These are phyloP conservation scores for Sebastes paucispinis DNA, from an alignment of 2,797 vertebrate genomes.

Conservation along the genomic window DNA sequence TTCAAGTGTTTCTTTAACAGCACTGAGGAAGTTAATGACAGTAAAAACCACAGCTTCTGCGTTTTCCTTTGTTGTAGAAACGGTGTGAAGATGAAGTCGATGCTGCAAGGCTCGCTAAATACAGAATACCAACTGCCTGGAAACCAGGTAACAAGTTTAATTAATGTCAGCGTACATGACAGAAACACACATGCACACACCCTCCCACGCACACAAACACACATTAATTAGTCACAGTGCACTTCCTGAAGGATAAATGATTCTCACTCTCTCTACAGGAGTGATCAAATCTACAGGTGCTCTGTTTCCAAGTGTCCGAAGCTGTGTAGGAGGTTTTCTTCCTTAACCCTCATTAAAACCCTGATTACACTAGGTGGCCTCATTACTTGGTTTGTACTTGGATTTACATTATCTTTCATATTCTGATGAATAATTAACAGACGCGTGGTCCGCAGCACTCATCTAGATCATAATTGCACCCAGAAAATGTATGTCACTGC, in stretches of 20 bases:
- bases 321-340: conserved; percentile 26
- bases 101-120: conserved; percentile 13
- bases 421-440: conserved; percentile 40
- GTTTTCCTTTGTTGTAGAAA: background rate
- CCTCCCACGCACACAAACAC: background rate
- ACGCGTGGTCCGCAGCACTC: background rate
- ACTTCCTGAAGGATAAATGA: conserved; percentile 49
- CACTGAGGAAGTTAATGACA: background rate
- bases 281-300: conserved; percentile 48
- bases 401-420: conserved; percentile 37
- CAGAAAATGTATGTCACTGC: background rate
- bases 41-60: background rate
- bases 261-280: conserved; percentile 15
- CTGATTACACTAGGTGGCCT: conserved; percentile 46
- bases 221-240: conserved; percentile 41
- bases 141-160: conserved; percentile 53
- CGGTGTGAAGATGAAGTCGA: conserved; percentile 1
- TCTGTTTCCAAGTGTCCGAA: conserved; percentile 35
- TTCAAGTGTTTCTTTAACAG: background rate
- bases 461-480: background rate
- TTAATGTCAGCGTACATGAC: conserved; percentile 41
- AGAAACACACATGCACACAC: background rate
- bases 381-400: conserved; percentile 40
- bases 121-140: conserved; percentile 29
- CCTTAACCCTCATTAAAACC: conserved; percentile 60